phyloP scores from a whole-genome alignment of 2,888 invertebrate species.

The Dynastes tityus region DNA sequence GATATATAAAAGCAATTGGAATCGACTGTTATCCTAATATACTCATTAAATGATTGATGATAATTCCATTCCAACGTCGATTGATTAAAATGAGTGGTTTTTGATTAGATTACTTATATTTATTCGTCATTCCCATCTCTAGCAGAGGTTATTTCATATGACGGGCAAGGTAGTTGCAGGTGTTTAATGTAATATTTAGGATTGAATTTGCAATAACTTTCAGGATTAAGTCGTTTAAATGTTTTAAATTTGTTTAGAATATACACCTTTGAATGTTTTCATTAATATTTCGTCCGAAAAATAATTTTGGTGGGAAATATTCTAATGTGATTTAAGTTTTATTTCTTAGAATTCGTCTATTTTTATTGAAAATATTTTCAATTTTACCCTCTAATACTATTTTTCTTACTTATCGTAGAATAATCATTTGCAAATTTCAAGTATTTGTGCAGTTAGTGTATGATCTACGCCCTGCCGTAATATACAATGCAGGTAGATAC shows the following conservation, averaged over 20 bases:
- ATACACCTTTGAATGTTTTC: too few relatives aligned
- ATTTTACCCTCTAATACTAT: background rate
- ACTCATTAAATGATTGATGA: background rate
- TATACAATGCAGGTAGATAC: background rate
- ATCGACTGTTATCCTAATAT: background rate
- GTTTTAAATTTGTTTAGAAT: background rate
- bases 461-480: conserved; percentile 21
- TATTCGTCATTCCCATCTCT: background rate
- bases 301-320: background rate
- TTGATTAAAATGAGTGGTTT: too few relatives aligned
- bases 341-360: too few relatives aligned
- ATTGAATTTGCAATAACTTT: background rate
- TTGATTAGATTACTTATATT: too few relatives aligned
- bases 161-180: background rate
- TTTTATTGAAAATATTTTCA: background rate
- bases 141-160: background rate
- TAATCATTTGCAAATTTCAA: conserved; percentile 4
- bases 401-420: background rate
- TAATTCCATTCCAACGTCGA: too few relatives aligned
- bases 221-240: background rate
- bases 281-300: too few relatives aligned
- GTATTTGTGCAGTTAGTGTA: conserved; percentile 14
- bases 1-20: background rate
- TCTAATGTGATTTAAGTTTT: too few relatives aligned
- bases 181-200: background rate